These are phyloP conservation scores for Hypsopygia costalis DNA, from an alignment of 2,888 invertebrate genomes.

Conservation along the genomic window DNA sequence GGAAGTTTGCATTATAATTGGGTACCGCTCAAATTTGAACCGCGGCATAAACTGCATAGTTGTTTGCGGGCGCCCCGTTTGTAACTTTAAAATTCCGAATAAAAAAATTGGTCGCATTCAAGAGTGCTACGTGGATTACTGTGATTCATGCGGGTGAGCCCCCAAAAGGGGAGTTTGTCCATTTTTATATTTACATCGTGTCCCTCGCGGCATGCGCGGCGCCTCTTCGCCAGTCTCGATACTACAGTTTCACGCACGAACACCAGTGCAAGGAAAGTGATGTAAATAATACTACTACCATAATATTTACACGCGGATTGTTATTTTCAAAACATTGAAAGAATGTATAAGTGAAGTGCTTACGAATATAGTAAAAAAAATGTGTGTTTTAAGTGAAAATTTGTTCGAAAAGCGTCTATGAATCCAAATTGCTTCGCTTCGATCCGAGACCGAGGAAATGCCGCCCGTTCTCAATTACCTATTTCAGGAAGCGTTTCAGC, in stretches of 20 bases:
- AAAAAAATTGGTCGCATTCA: constrained; percentile 43
- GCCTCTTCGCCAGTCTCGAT: constrained; percentile 72
- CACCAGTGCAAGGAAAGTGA: constrained; percentile 69
- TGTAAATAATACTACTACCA: constrained; percentile 75
- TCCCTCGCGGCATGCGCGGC: constrained; percentile 78
- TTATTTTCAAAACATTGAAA: constrained; percentile 56
- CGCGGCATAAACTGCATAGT: constrained; percentile 23
- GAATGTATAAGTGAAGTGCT: constrained; percentile 41
- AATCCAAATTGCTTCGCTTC: constrained; percentile 61
- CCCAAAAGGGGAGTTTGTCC: constrained; percentile 77
- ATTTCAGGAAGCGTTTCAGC: constrained; percentile 77
- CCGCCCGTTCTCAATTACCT: constrained; percentile 59
- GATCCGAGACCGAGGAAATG: constrained; percentile 71
- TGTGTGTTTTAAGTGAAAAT: constrained; percentile 52
- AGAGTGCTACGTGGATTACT: constrained; percentile 55
- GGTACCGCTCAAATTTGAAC: constrained; percentile 59
- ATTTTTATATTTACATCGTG: constrained; percentile 78
- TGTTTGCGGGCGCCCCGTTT: constrained; percentile 22
- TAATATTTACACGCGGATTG: constrained; percentile 67
- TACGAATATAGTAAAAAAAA: constrained; percentile 37
- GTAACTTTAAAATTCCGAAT: constrained; percentile 32
- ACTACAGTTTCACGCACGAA: constrained; percentile 75
- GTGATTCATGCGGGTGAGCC: constrained; percentile 76
- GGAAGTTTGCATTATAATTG: constrained; percentile 59
- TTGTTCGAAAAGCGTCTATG: constrained; percentile 37